Evolutionary conservation across 2,113 vertebrate genomes (phyloP), one percentile per base, ranked within the genome.

Genomic region (Thunnus thynnus): DNA sequence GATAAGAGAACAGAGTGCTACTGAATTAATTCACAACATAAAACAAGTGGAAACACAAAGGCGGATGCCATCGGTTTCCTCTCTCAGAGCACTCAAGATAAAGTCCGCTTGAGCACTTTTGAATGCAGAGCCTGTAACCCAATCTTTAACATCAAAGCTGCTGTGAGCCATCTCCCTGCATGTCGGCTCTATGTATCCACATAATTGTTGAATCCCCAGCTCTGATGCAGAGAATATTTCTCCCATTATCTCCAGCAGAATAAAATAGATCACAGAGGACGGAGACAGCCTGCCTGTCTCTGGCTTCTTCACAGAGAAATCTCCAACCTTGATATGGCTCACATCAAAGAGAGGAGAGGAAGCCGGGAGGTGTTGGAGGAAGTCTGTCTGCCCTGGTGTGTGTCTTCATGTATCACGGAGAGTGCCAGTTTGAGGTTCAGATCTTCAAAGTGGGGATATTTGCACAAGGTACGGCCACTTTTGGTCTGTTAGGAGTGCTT

Each of bases 351-450:
- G 75, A 57, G 73, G 9, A 61, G 61, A 76, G 86, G 90, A 88
- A 88, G 86, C 65, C 12, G 55, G 62, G 88, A 92, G 91, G 93
- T 89, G 88, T 94, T 9, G 25, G 74, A 85, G 87, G 90, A 90
- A 87, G 85, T 76, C 61, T 72, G 90, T 83, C 84, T 87, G 62
- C 48, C 30, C 20, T 2, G 61, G 9, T 2, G 66, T 32, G 54
- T 56, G 58, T 66, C 30, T 17, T 67, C 54, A 4, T 41, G 58
- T 1, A 13, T 64, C 55, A 57, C 0, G 1, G 41, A 17, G 2
- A 3, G 6, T 1, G 32, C 2, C 64, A 3, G n/a, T n/a, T 18
- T 56, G 13, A 51, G n/a, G 32, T 54, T 22, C 2, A 25, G 6
- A 46, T 50, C 73, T 68, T 67, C 54, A 78, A 61, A 75, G 67